These are phyloP conservation scores for Paracanthobrama guichenoti DNA, from an alignment of 2,113 vertebrate genomes.

Conservation along the genomic window DNA sequence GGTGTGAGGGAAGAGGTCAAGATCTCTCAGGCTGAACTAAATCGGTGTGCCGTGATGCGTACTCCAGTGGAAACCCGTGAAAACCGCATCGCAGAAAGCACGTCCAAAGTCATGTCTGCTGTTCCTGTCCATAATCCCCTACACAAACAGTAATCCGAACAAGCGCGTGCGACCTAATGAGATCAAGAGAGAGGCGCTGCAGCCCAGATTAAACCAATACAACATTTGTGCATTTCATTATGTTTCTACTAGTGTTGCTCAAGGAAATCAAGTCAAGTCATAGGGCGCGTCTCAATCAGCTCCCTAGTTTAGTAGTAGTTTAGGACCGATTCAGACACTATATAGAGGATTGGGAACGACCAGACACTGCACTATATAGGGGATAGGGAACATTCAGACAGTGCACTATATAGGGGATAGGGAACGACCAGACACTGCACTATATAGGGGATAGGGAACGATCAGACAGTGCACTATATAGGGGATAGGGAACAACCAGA, in stretches of 20 bases:
- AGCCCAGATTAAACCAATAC: neutral
- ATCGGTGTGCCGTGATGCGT: neutral
- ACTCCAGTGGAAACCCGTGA: neutral
- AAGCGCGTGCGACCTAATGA: neutral
- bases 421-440: too few species aligned
- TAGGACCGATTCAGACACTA: too few species aligned
- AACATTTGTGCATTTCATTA: neutral
- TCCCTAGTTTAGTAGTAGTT: too few species aligned
- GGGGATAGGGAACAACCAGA: too few species aligned
- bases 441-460: too few species aligned
- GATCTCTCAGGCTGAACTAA: neutral
- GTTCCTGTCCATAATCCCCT: conserved; percentile 38
- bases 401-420: too few species aligned
- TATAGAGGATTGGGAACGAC: too few species aligned
- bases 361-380: too few species aligned
- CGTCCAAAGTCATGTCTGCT: conserved; percentile 35
- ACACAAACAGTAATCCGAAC: conserved; percentile 42
- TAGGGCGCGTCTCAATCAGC: too few species aligned
- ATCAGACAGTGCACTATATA: too few species aligned
- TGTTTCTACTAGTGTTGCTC: neutral
- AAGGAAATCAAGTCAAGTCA: too few species aligned
- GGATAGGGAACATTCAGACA: too few species aligned
- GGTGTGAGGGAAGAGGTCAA: neutral
- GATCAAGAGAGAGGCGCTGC: neutral
- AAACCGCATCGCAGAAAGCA: conserved; percentile 2